Percentiles rank a stretch among this genome's conserved stretches.
Conservation (phyloP, 2,113 vertebrate genomes). For the Athene noctua region DNA sequence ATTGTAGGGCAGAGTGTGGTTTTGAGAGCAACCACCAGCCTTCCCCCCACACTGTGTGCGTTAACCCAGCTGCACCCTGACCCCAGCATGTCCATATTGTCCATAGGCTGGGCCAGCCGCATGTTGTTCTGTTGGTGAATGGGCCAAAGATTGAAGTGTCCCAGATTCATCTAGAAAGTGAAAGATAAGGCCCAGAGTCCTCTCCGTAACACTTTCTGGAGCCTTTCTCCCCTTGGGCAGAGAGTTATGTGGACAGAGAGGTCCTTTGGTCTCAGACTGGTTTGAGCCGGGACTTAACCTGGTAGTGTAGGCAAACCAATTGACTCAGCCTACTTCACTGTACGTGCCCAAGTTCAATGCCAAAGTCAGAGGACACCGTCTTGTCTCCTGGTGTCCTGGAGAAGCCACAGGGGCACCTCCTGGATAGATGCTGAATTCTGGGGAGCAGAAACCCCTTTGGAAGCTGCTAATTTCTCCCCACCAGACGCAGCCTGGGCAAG, state of each 20-base stretch:
- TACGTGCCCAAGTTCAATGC: too few relatives aligned
- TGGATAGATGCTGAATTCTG: not conserved
- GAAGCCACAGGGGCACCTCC: not conserved
- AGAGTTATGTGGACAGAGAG: not conserved
- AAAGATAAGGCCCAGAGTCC: not conserved
- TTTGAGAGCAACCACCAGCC: too few relatives aligned
- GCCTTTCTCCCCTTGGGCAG: not conserved
- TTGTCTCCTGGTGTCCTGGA: not conserved
- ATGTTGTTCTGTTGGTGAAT: too few relatives aligned
- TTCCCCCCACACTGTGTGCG: too few relatives aligned
- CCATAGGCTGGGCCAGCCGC: too few relatives aligned
- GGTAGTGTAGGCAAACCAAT: not conserved
- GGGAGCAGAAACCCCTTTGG: not conserved
- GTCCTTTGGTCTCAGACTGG: not conserved
- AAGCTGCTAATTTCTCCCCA: not conserved
- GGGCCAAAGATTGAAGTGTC: not conserved
- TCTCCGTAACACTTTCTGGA: not conserved
- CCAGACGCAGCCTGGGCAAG: not conserved
- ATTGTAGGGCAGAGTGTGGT: too few relatives aligned
- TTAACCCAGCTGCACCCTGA: too few relatives aligned
- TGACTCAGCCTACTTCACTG: not conserved
- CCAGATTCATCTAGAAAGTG: not conserved
- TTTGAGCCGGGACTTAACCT: not conserved
- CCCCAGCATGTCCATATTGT: too few relatives aligned
- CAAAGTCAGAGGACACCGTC: too few relatives aligned